Base-by-base conservation (phyloP, 1,140 invertebrate species). In the Drosophila varians region DNA sequence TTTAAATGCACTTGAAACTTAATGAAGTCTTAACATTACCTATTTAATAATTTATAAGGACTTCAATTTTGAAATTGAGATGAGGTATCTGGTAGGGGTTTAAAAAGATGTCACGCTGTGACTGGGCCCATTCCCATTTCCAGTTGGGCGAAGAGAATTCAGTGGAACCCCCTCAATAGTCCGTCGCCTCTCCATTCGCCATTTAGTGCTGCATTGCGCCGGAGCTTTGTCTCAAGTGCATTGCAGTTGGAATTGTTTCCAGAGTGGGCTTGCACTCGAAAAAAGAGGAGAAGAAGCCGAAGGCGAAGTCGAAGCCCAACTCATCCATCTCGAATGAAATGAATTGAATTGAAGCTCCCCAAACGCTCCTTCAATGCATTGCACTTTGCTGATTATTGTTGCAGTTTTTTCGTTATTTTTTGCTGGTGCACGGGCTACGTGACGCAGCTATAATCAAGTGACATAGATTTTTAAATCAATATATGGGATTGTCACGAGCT, bases 391-490 rank as follows among this genome's bases (percentile, higher is more conserved):
- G 79, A 84, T 84, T 84, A 84, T 87, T 74, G 74, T 53, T 62
- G 54, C 66, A 51, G 45, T 51, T 77, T 76, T 60, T 56, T 42
- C 62, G 48, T 62, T 42, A 43, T 21, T 48, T 47, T 26, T 23
- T n/a, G n/a, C n/a, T 57, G 61, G 28, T 43, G 34, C 40, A 12
- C 21, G 40, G 28, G 34, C 34, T 43, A 74, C 54, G 70, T 83
- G 64, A 61, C 55, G 53, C 53, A 42, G 54, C 62, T 65, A 60
- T 76, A 76, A 86, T 86, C 76, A 87, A 86, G 69, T 87, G 80
- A 86, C 80, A 86, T 79, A 86, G 82, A 74, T 86, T 87, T 53
- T 31, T 28, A 77, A 87, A 86, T 87, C 82, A 87, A 86, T 86
- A 69, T 54, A 55, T 74, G 48, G 19, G 40, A 54, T 70, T 57